Percentiles rank a stretch among this genome's conserved stretches.
Conservation (phyloP, 2,797 vertebrate genomes). For the Margarornis squamiger region DNA sequence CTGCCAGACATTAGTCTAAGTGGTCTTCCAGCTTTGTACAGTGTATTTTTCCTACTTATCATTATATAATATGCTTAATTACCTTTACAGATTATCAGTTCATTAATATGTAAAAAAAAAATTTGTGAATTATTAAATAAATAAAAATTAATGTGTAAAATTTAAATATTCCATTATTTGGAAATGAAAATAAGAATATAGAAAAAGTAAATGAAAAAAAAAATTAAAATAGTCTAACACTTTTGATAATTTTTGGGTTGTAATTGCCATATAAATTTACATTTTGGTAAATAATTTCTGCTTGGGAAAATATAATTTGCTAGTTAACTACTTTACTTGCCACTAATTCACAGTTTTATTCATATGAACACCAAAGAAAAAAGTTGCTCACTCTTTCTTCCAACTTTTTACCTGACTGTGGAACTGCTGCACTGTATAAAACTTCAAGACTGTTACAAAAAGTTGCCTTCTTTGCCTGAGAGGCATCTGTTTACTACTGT, state of each 20-base stretch:
- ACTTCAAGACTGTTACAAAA: not conserved
- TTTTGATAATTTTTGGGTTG: not conserved
- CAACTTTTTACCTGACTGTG: not conserved
- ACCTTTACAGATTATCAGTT: not conserved
- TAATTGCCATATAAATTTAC: not conserved
- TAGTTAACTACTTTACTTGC: not conserved
- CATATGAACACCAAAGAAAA: not conserved
- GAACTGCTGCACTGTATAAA: not conserved
- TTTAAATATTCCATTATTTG: not conserved
- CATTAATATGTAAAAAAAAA: not conserved
- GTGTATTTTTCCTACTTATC: not conserved
- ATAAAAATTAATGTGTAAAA: not conserved
- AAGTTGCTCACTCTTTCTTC: not conserved
- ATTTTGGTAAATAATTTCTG: not conserved
- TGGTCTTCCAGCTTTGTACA: not conserved
- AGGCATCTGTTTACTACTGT: not conserved
- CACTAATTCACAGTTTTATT: not conserved
- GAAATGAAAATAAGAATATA: not conserved
- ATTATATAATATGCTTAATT: not conserved
- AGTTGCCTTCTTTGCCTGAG: not conserved
- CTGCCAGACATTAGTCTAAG: not conserved
- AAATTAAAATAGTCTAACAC: not conserved
- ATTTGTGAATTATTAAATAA: not conserved
- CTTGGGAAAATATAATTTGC: not conserved
- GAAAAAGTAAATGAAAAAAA: not conserved